Percentiles rank a stretch among this genome's conserved stretches.
Evolutionary conservation across 2,888 invertebrate species (phyloP).

Genomic region (Andrena chrysosceles): DNA sequence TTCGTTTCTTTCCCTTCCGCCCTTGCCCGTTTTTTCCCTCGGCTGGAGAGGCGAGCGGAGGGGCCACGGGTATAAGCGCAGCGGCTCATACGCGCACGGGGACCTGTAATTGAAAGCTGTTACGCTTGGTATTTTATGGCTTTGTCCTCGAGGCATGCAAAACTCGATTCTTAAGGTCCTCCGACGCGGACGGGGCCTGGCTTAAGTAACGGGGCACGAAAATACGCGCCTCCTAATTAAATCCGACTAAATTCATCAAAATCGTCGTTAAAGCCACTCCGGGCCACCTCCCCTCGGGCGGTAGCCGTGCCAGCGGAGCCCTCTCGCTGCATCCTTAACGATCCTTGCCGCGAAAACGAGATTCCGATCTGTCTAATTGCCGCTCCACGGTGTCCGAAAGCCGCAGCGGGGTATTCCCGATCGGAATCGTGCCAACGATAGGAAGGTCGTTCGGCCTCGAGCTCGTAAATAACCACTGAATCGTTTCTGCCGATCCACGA

Average conservation of each 20-base stretch:
- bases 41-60: conserved; percentile 27
- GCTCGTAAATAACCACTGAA: conserved; percentile 56
- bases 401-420: conserved; percentile 58
- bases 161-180: conserved; percentile 79
- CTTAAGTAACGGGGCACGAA: conserved; percentile 75
- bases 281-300: conserved; percentile 53
- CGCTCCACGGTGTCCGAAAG: conserved; percentile 56
- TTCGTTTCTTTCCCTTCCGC: conserved; percentile 41
- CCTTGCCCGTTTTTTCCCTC: conserved; percentile 34
- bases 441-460: conserved; percentile 42
- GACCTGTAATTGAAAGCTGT: conserved; percentile 83
- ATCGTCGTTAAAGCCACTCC: conserved; percentile 72
- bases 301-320: conserved; percentile 11
- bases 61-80: conserved; percentile 16
- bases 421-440: conserved; percentile 51
- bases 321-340: conserved; percentile 58
- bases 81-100: conserved; percentile 73
- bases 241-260: conserved; percentile 80
- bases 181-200: conserved; percentile 53
- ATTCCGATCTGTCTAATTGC: conserved; percentile 76
- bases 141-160: conserved; percentile 81
- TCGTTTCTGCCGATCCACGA: conserved; percentile 51
- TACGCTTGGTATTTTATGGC: conserved; percentile 82
- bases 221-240: conserved; percentile 80
- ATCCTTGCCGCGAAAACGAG: conserved; percentile 70